Conservation (phyloP, 2,113 vertebrate species). For the Zapornia atra region DNA sequence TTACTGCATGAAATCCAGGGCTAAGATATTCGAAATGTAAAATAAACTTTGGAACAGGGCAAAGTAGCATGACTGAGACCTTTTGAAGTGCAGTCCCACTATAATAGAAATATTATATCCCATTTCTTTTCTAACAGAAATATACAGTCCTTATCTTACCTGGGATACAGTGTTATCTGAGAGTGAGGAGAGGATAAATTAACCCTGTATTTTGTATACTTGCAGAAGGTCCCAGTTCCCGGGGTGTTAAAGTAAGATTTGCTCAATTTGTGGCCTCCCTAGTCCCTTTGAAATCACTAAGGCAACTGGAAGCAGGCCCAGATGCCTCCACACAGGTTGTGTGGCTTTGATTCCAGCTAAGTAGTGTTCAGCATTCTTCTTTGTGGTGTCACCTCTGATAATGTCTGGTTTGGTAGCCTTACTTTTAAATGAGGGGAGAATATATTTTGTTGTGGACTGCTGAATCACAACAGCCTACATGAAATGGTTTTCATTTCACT, state of each 20-base stretch:
- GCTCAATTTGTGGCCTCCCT: background rate
- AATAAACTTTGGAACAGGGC: background rate
- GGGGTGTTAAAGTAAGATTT: background rate
- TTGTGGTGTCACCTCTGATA: background rate
- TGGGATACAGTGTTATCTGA: background rate
- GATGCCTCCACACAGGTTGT: background rate
- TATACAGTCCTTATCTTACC: background rate
- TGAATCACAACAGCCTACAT: background rate
- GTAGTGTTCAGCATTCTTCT: background rate
- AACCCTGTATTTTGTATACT: background rate
- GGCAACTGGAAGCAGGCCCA: background rate
- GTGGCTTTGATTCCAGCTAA: background rate
- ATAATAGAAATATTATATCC: background rate
- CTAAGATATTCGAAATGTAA: background rate
- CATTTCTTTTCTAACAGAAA: background rate
- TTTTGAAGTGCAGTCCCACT: background rate
- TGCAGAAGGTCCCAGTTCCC: background rate
- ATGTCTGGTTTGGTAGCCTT: background rate
- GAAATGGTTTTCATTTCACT: constrained; percentile 3
- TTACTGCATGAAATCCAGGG: background rate
- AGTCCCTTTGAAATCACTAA: background rate
- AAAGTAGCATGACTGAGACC: background rate
- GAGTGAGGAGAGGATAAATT: background rate
- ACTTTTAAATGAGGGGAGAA: background rate
- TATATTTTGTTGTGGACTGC: background rate